Evolutionary conservation across 2,797 vertebrate species (phyloP).

Genomic region (Lerista edwardsae): DNA sequence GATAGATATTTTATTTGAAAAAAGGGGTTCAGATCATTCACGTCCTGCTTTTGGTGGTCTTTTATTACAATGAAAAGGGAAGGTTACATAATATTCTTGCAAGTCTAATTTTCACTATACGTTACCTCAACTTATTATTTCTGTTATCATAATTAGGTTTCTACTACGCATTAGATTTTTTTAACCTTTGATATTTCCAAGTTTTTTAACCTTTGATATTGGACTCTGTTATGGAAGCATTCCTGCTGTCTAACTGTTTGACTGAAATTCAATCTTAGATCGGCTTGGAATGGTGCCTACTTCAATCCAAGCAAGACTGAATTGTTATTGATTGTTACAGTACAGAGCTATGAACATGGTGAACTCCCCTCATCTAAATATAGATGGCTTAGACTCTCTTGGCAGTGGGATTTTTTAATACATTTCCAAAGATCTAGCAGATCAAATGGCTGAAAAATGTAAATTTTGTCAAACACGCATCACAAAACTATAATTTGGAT

Average conservation of each 20-base stretch:
- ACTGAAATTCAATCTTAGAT: slow-evolving; percentile 50
- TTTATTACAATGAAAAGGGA: neutral
- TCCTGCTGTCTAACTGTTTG: slow-evolving; percentile 10
- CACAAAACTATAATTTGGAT: neutral
- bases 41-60: neutral
- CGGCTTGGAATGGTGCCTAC: slow-evolving; percentile 40
- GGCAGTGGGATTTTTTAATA: slow-evolving; percentile 14
- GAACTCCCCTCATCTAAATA: slow-evolving; percentile 33
- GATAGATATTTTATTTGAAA: neutral
- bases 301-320: slow-evolving; percentile 38
- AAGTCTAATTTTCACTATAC: neutral
- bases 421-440: slow-evolving; percentile 25
- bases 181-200: slow-evolving; percentile 29
- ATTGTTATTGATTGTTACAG: slow-evolving; percentile 47
- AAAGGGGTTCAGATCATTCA: neutral
- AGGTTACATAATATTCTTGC: neutral
- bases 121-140: neutral
- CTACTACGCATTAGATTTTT: slow-evolving; percentile 21
- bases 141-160: slow-evolving; percentile 25
- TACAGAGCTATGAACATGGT: slow-evolving; percentile 6
- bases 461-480: neutral
- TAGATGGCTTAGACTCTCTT: slow-evolving; percentile 11
- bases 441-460: neutral
- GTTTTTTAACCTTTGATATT: slow-evolving; percentile 35
- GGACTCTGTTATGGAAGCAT: slow-evolving; percentile 40